phyloP scores from a whole-genome alignment of 1,140 invertebrate genomes.

The Metopolophium dirhodum region DNA sequence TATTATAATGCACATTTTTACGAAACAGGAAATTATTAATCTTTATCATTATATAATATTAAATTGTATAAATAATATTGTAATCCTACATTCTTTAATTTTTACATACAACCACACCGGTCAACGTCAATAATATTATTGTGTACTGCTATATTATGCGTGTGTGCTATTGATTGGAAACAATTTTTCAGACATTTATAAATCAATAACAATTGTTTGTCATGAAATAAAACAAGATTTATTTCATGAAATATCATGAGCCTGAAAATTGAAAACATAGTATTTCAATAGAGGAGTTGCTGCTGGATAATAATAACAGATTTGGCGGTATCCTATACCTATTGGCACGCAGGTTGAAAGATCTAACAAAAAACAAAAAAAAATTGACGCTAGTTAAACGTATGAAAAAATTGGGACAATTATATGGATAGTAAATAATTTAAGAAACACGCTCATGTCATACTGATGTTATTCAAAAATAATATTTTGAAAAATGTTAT shows the following conservation, averaged over 20 bases:
- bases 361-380: too few species aligned
- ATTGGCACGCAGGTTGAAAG: too few species aligned
- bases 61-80: too few species aligned
- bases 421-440: too few species aligned
- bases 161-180: not conserved
- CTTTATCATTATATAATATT: not conserved
- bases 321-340: not conserved
- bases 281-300: too few species aligned
- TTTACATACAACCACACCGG: not conserved
- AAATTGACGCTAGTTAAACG: too few species aligned
- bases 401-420: too few species aligned
- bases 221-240: not conserved
- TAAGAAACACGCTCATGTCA: too few species aligned
- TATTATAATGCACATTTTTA: not conserved
- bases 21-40: not conserved
- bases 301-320: not conserved
- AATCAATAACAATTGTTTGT: not conserved
- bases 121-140: too few species aligned
- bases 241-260: not conserved
- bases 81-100: not conserved
- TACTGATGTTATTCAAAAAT: too few species aligned
- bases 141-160: not conserved
- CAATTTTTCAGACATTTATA: not conserved
- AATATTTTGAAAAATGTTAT: too few species aligned
- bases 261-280: too few species aligned